phyloP scores from a whole-genome alignment of 2,888 invertebrate genomes.

The Polydrusus cervinus region DNA sequence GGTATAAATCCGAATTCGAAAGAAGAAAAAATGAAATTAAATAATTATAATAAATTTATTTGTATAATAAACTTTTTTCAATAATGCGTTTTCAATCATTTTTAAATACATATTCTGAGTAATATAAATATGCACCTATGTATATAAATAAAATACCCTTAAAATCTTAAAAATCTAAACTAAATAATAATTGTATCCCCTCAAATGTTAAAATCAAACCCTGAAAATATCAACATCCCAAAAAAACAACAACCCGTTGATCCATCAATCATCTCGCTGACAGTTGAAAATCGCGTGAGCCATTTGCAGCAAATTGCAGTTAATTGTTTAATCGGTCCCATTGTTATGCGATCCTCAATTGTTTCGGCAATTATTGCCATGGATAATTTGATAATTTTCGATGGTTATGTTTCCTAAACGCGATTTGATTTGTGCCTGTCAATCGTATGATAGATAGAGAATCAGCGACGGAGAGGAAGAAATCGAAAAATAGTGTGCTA shows the following conservation, averaged over 20 bases:
- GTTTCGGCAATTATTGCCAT: constrained; percentile 61
- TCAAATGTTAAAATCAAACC: too few species aligned
- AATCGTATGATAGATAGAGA: constrained; percentile 69
- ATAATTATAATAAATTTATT: too few species aligned
- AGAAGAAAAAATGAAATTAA: too few species aligned
- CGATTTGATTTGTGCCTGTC: constrained; percentile 68
- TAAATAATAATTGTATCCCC: too few species aligned
- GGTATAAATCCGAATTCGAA: too few species aligned
- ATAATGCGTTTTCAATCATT: too few species aligned
- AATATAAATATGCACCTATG: too few species aligned
- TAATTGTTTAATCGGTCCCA: constrained; percentile 69
- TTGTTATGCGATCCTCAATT: constrained; percentile 66
- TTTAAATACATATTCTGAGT: too few species aligned
- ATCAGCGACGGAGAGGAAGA: not conserved
- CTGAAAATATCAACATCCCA: constrained; percentile 46
- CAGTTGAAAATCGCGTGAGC: constrained; percentile 69
- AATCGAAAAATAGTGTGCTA: too few species aligned
- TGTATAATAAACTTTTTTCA: too few species aligned
- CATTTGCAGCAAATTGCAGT: constrained; percentile 67
- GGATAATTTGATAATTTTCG: constrained; percentile 61
- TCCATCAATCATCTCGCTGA: constrained; percentile 67
- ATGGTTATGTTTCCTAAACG: constrained; percentile 64
- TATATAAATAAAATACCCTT: too few species aligned
- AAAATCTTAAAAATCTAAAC: too few species aligned
- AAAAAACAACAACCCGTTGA: constrained; percentile 57